Evolutionary conservation across 2,113 vertebrate species (phyloP).

Genomic region (Microtus oregoni): DNA sequence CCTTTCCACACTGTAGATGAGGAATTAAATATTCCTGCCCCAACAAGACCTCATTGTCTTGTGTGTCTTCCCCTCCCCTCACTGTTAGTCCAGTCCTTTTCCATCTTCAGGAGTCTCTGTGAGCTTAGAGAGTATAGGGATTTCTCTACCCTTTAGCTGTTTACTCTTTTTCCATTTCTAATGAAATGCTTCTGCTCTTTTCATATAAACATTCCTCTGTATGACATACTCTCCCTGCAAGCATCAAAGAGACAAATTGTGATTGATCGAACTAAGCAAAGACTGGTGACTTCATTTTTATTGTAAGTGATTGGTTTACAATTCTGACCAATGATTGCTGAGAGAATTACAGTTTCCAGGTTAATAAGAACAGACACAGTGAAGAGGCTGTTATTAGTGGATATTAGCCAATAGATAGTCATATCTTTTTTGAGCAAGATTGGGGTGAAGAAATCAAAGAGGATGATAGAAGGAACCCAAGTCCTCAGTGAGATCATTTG

Average conservation of each 20-base stretch:
- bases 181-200: not conserved
- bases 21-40: not conserved
- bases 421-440: not conserved
- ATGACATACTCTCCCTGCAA: not conserved
- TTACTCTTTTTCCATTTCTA: not conserved
- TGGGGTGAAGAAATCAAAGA: not conserved
- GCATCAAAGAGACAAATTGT: not conserved
- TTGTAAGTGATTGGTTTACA: not conserved
- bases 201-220: not conserved
- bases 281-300: no score
- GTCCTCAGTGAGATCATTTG: not conserved
- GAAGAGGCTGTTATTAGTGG: not conserved
- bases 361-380: not conserved
- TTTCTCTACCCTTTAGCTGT: not conserved
- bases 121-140: not conserved
- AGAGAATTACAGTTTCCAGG: not conserved
- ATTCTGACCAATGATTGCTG: not conserved
- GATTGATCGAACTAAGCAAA: not conserved
- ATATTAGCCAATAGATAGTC: not conserved
- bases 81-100: not conserved
- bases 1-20: not conserved
- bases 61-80: not conserved
- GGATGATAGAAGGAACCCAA: not conserved
- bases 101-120: not conserved
- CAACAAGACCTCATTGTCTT: not conserved